Conservation (phyloP, 2,113 vertebrate genomes). For the Eulemur macaco region DNA sequence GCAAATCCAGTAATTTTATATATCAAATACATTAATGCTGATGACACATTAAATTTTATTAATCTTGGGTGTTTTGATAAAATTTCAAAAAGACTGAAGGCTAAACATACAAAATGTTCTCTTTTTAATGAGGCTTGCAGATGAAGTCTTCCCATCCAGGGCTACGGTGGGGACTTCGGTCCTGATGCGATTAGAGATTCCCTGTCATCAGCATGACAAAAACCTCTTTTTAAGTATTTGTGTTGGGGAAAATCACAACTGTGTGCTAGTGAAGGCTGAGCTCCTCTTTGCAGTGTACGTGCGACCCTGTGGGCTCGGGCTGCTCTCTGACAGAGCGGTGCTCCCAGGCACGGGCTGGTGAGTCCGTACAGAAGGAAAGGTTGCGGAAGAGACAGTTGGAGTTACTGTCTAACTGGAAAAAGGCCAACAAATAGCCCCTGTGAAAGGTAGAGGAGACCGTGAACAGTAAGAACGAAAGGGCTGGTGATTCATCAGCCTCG, state of each 20-base stretch:
- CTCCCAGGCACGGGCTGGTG: accelerated
- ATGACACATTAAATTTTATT: neutral
- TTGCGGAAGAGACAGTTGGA: too few relatives aligned
- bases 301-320: accelerated
- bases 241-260: neutral
- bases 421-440: neutral
- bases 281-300: accelerated
- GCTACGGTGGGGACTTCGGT: accelerated
- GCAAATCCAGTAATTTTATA: neutral
- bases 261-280: accelerated
- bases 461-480: conserved; percentile 53
- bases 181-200: accelerated
- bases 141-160: neutral
- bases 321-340: accelerated
- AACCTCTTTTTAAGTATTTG: neutral
- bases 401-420: neutral
- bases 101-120: neutral
- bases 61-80: neutral
- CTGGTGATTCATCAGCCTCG: neutral
- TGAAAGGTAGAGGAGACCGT: accelerated
- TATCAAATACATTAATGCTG: accelerated
- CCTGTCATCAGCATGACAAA: neutral
- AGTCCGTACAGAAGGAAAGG: accelerated
- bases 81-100: neutral
- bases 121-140: neutral